Evolutionary conservation across 2,888 invertebrate species (phyloP), one percentile per base, ranked within the genome.

Genomic region (Aphrophora alni): DNA sequence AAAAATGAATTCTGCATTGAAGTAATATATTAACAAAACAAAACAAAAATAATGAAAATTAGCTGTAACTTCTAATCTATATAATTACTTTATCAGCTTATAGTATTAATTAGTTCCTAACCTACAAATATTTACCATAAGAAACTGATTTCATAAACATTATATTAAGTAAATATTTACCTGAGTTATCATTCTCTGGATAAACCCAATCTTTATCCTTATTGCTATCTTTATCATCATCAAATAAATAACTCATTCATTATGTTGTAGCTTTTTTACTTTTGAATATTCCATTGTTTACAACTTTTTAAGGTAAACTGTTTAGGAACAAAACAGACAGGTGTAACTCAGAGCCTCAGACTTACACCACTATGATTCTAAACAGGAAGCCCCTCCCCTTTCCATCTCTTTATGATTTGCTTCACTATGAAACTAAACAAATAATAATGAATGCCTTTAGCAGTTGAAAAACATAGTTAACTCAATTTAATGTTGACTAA

Each of bases 271-370:
- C n/a, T n/a, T 7, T 4, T 33, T 10, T 33, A 44, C 7, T 44
- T 14, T 8, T 44, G 12, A 1, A 44, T 14, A 14, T 44, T 10
- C 14, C 10, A 44, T 14, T 14, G 2, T 10, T 2, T 17, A 44
- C 3, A 44, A 14, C 2, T 26, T 14, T 10, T n/a, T n/a, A n/a
- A n/a, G n/a, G 27, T 38, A 51, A 51, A n/a, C 75, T 26, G 75
- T 59, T 75, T 38, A 75, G 75, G 28, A n/a, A n/a, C n/a, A n/a
- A n/a, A 38, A 7, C 44, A 75, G 26, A 75, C 3, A 51, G 75
- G 75, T 75, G 21, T 75, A 75, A 75, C n/a, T n/a, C n/a, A n/a
- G n/a, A n/a, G n/a, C n/a, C 38, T 75, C 75, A 38, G 73, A 75
- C 44, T 38, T 75, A 38, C 38, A 38, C 75, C 75, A 75, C 44